Evolutionary conservation across 2,113 vertebrate genomes (phyloP), one percentile per base, ranked within the genome.

Genomic region (Phycodurus eques): DNA sequence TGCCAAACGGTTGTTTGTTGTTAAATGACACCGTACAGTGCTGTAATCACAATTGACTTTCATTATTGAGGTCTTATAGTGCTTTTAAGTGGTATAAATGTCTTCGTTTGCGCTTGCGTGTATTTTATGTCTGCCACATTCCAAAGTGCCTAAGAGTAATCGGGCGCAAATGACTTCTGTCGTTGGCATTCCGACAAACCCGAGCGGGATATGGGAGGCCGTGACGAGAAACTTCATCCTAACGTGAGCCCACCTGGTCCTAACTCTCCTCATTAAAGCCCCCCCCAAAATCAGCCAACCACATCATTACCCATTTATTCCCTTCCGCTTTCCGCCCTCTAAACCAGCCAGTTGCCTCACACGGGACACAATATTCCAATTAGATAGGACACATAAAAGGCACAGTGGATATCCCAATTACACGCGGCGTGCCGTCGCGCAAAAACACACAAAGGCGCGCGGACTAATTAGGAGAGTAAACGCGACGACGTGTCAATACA

Each of bases 261-360:
- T 0, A 79, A 85, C 82, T 79, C 75, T 80, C 62, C 85, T 89
- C 84, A 87, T 89, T 89, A 89, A 85, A 87, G 85, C 66, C 60
- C 60, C 60, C 59, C 82, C 82, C 27, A 1, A 27, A 27, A 89
- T 89, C 86, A 90, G 83, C 62, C 51, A 87, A 75, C 71, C 84
- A 74, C 88, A 88, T 89, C 84, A 89, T 88, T 89, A 89, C 85
- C 88, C 85, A 80, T 88, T 87, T 88, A 88, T 83, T 79, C 79
- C 80, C 78, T 68, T 81, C 70, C 56, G 67, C 65, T 72, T 79
- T 75, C 82, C 82, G 83, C 85, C 78, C 73, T 77, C 70, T 85
- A 76, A 81, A 86, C 81, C 69, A 78, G 83, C 87, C 87, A 87
- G 87, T 83, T 88, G 85, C 89, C 74, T 80, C 77, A 80, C 78